Conservation (phyloP, 2,113 vertebrate genomes). For the Barbus barbus region DNA sequence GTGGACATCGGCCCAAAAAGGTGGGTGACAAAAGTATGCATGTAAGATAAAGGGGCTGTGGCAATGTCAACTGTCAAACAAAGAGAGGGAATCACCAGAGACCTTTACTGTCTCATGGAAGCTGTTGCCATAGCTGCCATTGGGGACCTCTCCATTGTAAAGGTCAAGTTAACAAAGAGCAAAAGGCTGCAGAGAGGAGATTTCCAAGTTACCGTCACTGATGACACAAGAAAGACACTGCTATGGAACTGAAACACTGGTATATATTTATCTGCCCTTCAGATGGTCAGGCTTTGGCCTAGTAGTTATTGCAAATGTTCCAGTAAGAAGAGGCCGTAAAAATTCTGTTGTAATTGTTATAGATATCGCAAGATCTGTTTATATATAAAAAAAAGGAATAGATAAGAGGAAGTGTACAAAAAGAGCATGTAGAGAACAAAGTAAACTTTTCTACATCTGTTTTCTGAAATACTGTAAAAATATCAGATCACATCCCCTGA, state of each 20-base stretch:
- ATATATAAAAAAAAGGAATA: too few relatives aligned
- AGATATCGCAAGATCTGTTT: background rate
- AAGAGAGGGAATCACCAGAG: background rate
- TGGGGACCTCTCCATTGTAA: background rate
- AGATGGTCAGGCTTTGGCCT: background rate
- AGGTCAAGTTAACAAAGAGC: constrained; percentile 16
- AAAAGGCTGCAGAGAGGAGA: background rate
- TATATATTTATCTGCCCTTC: too few relatives aligned
- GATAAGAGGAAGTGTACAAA: background rate
- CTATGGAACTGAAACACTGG: too few relatives aligned
- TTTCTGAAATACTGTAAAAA: background rate
- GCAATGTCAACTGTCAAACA: constrained; percentile 7
- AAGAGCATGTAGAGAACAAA: background rate
- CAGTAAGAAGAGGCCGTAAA: background rate
- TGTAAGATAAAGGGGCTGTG: background rate
- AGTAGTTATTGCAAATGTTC: background rate
- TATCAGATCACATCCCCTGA: background rate
- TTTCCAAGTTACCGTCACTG: too few relatives aligned
- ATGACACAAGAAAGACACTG: too few relatives aligned
- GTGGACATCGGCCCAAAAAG: background rate
- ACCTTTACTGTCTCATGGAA: background rate
- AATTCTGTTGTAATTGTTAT: background rate
- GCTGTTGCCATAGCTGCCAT: constrained; percentile 5
- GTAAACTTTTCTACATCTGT: background rate
- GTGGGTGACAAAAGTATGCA: background rate